Conservation (phyloP, 2,888 invertebrate species). For the Steinernema carpocapsae region DNA sequence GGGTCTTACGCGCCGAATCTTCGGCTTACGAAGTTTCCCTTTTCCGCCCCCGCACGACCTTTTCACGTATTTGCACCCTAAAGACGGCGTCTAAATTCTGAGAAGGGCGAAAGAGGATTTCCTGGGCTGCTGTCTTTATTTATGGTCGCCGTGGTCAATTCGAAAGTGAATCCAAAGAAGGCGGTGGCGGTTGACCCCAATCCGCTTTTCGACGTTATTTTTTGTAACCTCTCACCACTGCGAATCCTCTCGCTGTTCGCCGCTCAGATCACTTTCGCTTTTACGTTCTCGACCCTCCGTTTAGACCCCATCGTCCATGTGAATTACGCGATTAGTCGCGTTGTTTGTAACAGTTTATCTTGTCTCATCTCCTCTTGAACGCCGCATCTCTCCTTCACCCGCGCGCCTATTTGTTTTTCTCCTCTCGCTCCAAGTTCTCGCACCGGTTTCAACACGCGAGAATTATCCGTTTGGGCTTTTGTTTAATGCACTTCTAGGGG, state of each 20-base stretch:
- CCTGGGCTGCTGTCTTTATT: background rate
- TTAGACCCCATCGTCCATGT: background rate
- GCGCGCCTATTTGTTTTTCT: conserved; percentile 29
- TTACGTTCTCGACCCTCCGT: background rate
- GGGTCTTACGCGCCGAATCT: conserved; percentile 22
- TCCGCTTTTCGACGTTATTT: conserved; percentile 27
- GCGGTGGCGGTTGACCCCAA: conserved; percentile 34
- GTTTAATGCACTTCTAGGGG: conserved; percentile 24
- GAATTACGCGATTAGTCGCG: conserved; percentile 30
- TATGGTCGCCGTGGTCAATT: background rate
- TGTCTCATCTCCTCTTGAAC: background rate
- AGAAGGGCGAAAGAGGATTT: background rate
- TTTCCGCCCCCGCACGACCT: conserved; percentile 27
- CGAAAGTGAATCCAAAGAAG: conserved; percentile 33
- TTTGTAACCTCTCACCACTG: background rate
- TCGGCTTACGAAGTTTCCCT: conserved; percentile 34
- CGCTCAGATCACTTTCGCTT: background rate
- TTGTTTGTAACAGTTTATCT: conserved; percentile 13
- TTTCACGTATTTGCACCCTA: background rate
- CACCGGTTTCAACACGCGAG: conserved; percentile 11
- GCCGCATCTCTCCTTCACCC: no score
- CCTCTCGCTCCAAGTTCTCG: background rate
- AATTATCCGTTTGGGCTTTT: conserved; percentile 32
- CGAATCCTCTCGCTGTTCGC: background rate
- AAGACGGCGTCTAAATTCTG: background rate